A percentile compares a stretch with the other conserved stretches of the same genome.
Evolutionary conservation across 2,888 invertebrate genomes (phyloP).

Genomic region (Caenorhabditis becei): DNA sequence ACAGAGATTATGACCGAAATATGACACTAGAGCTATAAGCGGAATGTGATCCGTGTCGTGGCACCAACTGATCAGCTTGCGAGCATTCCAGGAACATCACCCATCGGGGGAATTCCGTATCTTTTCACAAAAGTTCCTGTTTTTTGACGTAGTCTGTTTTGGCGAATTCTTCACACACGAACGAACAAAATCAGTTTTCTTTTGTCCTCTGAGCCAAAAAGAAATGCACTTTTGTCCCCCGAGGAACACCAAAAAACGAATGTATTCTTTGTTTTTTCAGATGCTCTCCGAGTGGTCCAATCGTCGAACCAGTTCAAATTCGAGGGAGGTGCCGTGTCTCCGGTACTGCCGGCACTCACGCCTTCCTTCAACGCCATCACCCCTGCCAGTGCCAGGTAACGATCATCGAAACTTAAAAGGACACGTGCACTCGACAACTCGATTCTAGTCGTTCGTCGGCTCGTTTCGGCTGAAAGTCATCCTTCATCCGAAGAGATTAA

Average conservation of each 20-base stretch:
- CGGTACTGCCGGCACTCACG: conserved; percentile 26
- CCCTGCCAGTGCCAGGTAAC: conserved; percentile 50
- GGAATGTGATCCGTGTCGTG: background rate
- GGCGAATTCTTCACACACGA: background rate
- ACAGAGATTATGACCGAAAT: background rate
- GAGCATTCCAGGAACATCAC: background rate
- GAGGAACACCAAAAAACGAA: conserved; percentile 7
- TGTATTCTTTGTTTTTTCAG: conserved; percentile 43
- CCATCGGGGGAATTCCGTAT: background rate
- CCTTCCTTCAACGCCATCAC: conserved; percentile 48
- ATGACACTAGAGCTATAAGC: background rate
- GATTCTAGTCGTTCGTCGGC: conserved; percentile 5
- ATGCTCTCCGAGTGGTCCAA: conserved; percentile 63
- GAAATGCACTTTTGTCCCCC: background rate
- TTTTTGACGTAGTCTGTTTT: conserved; percentile 6
- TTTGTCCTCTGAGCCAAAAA: conserved; percentile 18
- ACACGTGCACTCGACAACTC: conserved; percentile 19
- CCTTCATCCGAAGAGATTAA: conserved; percentile 28
- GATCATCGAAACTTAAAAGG: background rate
- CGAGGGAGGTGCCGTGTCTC: conserved; percentile 32
- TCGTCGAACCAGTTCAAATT: conserved; percentile 59
- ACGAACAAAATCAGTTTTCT: conserved; percentile 37
- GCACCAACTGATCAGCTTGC: background rate
- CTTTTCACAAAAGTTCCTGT: conserved; percentile 23
- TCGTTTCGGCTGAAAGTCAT: background rate